Percentiles rank a stretch among this genome's conserved stretches.
These are phyloP conservation scores for Syngnathus scovelli DNA, from an alignment of 2,113 vertebrate genomes.

Conservation along the genomic window DNA sequence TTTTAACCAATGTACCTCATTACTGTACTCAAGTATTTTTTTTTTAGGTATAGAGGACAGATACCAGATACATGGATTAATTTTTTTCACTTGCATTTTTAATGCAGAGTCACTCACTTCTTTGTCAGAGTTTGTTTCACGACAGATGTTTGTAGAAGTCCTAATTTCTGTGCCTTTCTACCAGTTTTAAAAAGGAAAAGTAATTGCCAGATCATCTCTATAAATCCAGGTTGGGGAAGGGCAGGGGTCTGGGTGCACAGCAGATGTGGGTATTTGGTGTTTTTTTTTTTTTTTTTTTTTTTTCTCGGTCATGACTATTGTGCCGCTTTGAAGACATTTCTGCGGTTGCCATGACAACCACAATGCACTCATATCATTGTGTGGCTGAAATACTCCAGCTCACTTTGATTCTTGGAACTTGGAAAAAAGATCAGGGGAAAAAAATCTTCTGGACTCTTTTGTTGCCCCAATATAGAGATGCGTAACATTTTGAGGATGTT, in stretches of 20 bases:
- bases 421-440: constrained; percentile 15
- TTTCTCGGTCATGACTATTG: constrained; percentile 67
- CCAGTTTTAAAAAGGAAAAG: constrained; percentile 61
- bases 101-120: not conserved
- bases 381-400: constrained; percentile 75
- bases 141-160: constrained; percentile 65
- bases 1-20: not conserved
- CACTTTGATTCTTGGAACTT: constrained; percentile 65
- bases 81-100: not conserved
- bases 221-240: constrained; percentile 79
- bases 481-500: not conserved
- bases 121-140: constrained; percentile 9
- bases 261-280: constrained; percentile 78
- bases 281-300: too few relatives aligned
- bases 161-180: constrained; percentile 56
- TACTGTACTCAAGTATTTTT: not conserved
- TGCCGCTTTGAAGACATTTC: constrained; percentile 81
- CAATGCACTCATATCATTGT: constrained; percentile 78
- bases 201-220: constrained; percentile 75
- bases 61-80: too few relatives aligned
- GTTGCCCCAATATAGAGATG: not conserved
- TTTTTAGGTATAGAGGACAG: too few relatives aligned
- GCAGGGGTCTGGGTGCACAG: constrained; percentile 62
- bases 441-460: not conserved
- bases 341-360: constrained; percentile 86